Base-by-base conservation (phyloP, 2,113 vertebrate species). In the Alectura lathami region DNA sequence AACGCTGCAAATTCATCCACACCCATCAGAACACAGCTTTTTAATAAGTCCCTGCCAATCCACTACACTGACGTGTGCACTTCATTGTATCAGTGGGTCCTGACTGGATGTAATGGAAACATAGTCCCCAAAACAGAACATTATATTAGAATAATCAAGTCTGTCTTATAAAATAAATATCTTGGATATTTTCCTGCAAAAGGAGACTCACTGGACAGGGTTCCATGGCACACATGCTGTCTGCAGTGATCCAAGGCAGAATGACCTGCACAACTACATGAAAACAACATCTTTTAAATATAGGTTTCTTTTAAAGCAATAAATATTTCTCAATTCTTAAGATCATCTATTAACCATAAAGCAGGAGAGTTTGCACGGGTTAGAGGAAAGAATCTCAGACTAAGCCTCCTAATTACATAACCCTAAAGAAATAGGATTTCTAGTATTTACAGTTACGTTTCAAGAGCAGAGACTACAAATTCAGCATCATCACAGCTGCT, bases 221-320 rank as follows among this genome's bases (percentile, higher is more conserved):
- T 86, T 94, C 93, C 88, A 88, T 68, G 83, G 91, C 94, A 97
- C 91, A 85, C 75, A 36, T 88, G 66, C 94, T 97, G 73, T 89
- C 83, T 92, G 84, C 90, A 95, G 93, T 76, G 91, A 94, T 94
- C 79, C 78, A 83, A 89, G 85, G 91, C 95, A 85, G 87, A 76
- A 95, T 50, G 69, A 87, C 84, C 94, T 7, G 22, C 77, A 60
- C 94, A 85, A 93, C 94, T 85, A 93, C 60, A 40, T 91, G 91
- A 96, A 96, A 97, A 96, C 83, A 81, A 95, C 83, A 86, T 94
- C 85, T 94, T 95, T 97, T 98, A 98, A 98, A 97, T 97, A 98
- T 94, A 96, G 81, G 96, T 94, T 97, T 98, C 96, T 97, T 96
- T 97, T 92, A 97, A 97, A 97, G 95, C 97, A 97, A 98, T 98